These are phyloP conservation scores for Drosophila anceps DNA, from an alignment of 2,888 invertebrate genomes.

Conservation along the genomic window DNA sequence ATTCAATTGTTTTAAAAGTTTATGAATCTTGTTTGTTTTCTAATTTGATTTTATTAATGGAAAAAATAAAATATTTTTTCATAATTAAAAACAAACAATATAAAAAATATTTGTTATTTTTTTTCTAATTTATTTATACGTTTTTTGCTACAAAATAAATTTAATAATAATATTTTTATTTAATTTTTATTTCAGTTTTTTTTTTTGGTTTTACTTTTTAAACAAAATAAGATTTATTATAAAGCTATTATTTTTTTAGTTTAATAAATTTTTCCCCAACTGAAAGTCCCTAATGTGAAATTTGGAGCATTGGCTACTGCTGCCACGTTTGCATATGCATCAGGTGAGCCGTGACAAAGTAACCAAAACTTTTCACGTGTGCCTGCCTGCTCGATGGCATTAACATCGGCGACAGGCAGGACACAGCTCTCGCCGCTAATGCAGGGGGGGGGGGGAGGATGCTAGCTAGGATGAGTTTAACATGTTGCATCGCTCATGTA, in stretches of 20 bases:
- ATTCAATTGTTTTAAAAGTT: background rate
- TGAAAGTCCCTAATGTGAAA: conserved; percentile 31
- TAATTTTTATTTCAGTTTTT: background rate
- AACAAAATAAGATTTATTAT: no score
- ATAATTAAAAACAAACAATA: background rate
- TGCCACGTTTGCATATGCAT: conserved; percentile 52
- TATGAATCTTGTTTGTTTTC: background rate
- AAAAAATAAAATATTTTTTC: background rate
- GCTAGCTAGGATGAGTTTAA: conserved; percentile 32
- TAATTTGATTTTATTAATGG: background rate
- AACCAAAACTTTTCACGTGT: conserved; percentile 37
- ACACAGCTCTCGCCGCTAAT: conserved; percentile 17
- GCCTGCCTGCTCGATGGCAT: conserved; percentile 30
- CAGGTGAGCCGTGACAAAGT: conserved; percentile 33
- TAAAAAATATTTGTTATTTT: no score
- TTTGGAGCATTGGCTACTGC: background rate
- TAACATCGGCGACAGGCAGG: conserved; percentile 36
- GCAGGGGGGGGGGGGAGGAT: conserved; percentile 9
- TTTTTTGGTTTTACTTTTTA: no score
- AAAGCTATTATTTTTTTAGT: no score
- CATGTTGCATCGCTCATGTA: conserved; percentile 46
- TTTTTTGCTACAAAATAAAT: no score
- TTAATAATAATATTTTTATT: background rate
- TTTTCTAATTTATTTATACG: no score
- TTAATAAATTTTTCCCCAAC: no score